A percentile compares a stretch with the other conserved stretches of the same genome.
phyloP scores from a whole-genome alignment of 1,140 invertebrate species.

The Hypsibius dujardini region DNA sequence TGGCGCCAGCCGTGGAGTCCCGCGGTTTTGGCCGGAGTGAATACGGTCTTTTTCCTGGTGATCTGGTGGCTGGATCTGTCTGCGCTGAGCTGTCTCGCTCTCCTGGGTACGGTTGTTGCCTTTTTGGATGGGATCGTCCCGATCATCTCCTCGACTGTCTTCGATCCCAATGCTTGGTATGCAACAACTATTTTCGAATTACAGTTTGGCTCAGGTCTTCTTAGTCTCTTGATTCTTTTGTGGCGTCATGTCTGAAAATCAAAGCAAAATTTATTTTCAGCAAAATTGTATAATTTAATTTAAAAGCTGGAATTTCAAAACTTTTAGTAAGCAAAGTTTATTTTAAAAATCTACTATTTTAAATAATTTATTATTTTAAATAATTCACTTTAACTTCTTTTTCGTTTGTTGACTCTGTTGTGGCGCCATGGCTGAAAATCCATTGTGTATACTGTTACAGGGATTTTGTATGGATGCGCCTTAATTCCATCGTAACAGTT shows the following conservation, averaged over 20 bases:
- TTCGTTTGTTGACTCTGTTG: no score
- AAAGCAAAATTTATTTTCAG: not conserved
- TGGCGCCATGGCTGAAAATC: no score
- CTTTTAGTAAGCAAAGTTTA: not conserved
- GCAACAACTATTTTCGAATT: no score
- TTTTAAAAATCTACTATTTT: no score
- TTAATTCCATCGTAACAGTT: no score
- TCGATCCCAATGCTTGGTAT: not conserved
- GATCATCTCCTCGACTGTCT: not conserved
- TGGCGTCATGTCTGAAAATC: not conserved
- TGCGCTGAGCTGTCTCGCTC: not conserved
- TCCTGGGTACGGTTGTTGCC: not conserved
- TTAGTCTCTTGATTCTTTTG: not conserved
- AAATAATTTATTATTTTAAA: no score
- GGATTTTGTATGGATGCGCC: no score
- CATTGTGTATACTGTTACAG: no score
- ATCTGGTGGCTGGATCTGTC: not conserved
- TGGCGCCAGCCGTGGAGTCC: not conserved
- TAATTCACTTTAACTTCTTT: no score
- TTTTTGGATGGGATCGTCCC: not conserved
- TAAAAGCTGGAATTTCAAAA: not conserved
- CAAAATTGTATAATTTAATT: not conserved
- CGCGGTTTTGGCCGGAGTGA: not conserved
- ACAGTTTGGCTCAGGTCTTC: no score
- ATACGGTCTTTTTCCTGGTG: constrained; percentile 1